phyloP scores from a whole-genome alignment of 2,797 vertebrate genomes.

The Orientallactaga sibirica region DNA sequence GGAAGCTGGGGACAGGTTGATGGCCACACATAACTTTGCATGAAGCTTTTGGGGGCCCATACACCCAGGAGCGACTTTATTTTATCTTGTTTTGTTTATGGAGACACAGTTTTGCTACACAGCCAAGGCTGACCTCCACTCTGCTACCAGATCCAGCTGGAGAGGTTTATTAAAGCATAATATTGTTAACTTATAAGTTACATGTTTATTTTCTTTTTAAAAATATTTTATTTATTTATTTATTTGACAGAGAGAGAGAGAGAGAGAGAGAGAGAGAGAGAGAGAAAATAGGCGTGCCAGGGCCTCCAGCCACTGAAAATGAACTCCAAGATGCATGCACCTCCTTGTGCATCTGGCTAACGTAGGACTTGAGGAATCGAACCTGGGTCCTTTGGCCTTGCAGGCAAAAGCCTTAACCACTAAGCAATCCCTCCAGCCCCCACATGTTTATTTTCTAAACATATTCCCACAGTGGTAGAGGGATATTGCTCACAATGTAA shows the following conservation, averaged over 20 bases:
- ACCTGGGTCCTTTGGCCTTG: too few species aligned
- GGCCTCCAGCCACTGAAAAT: too few species aligned
- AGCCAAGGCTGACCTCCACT: background rate
- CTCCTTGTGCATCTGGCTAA: too few species aligned
- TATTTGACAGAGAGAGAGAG: too few species aligned
- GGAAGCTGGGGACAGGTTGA: background rate
- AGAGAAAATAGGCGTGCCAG: too few species aligned
- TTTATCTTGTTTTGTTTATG: background rate
- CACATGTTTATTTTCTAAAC: background rate
- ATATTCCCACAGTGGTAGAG: background rate
- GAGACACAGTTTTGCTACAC: background rate
- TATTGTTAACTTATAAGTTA: too few species aligned
- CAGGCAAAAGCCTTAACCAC: too few species aligned
- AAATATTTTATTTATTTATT: too few species aligned
- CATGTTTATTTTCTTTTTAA: background rate
- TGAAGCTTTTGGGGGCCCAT: background rate
- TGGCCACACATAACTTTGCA: background rate
- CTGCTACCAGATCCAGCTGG: background rate
- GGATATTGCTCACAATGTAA: background rate
- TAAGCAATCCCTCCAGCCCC: too few species aligned
- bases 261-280: too few species aligned
- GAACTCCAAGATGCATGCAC: too few species aligned
- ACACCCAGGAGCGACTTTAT: background rate
- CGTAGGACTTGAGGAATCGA: too few species aligned
- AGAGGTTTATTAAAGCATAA: background rate